phyloP scores from a whole-genome alignment of 2,113 vertebrate genomes.

The Cryptoleucopteryx plumbea region DNA sequence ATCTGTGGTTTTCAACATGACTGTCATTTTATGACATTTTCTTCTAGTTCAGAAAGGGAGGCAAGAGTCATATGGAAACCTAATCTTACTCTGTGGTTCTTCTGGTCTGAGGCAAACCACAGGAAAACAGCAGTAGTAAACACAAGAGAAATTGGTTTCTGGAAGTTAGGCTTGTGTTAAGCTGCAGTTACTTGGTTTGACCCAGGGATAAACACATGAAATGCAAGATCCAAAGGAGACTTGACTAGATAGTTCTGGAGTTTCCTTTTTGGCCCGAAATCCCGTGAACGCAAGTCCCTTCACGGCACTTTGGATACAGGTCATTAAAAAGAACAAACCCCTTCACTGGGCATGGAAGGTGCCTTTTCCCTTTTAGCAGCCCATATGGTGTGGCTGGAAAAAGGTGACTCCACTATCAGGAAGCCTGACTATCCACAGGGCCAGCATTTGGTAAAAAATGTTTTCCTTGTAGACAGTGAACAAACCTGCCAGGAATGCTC shows the following conservation, averaged over 20 bases:
- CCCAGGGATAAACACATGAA: not conserved
- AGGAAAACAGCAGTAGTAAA: not conserved
- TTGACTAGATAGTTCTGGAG: not conserved
- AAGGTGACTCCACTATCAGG: not conserved
- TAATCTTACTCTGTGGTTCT: not conserved
- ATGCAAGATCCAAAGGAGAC: not conserved
- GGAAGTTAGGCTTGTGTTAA: not conserved
- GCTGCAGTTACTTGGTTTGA: not conserved
- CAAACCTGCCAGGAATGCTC: not conserved
- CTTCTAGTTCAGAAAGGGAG: not conserved
- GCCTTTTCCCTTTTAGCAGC: not conserved
- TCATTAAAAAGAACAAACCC: not conserved
- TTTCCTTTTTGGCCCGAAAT: not conserved
- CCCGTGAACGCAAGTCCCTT: not conserved
- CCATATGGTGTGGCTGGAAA: not conserved
- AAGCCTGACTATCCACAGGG: not conserved
- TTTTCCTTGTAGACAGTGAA: not conserved
- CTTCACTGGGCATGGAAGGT: not conserved
- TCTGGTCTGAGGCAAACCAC: not conserved
- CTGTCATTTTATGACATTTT: not conserved
- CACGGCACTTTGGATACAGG: not conserved
- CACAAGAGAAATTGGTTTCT: not conserved
- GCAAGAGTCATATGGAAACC: not conserved
- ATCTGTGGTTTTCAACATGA: not conserved
- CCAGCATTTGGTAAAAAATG: not conserved